Percentiles rank a stretch among this genome's conserved stretches.
phyloP scores from a whole-genome alignment of 2,113 vertebrate species.

The Crotalus tigris region DNA sequence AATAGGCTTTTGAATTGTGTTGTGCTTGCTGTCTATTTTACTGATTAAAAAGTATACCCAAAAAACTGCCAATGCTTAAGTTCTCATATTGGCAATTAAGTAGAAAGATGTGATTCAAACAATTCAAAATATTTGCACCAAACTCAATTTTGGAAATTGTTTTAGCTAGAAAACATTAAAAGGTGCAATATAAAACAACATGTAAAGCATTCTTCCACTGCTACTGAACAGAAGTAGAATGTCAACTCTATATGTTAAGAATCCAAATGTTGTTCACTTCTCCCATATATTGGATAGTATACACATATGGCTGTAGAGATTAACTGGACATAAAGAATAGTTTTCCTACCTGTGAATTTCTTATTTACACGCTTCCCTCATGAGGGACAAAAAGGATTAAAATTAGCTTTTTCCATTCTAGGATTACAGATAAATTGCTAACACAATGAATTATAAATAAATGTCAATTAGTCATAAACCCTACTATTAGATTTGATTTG shows the following conservation, averaged over 20 bases:
- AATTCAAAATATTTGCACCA: neutral
- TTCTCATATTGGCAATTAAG: neutral
- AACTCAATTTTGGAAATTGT: neutral
- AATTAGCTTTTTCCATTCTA: neutral
- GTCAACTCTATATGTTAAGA: neutral
- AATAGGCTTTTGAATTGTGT: neutral
- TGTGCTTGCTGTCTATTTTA: neutral
- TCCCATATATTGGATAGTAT: neutral
- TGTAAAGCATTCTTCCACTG: neutral
- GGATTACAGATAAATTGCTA: neutral
- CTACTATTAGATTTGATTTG: neutral
- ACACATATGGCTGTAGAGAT: neutral
- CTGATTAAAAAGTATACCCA: neutral
- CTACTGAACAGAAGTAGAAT: conserved; percentile 26
- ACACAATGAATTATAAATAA: neutral
- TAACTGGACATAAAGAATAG: neutral
- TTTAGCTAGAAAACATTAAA: neutral
- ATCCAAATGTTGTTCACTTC: neutral
- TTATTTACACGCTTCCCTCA: neutral
- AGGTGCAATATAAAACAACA: neutral
- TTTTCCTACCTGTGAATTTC: neutral
- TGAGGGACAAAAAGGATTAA: neutral
- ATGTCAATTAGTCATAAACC: neutral
- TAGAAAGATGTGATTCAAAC: neutral
- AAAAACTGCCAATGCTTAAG: neutral